Evolutionary conservation across 2,888 invertebrate genomes (phyloP), one percentile per base, ranked within the genome.

Genomic region (Belgica antarctica): DNA sequence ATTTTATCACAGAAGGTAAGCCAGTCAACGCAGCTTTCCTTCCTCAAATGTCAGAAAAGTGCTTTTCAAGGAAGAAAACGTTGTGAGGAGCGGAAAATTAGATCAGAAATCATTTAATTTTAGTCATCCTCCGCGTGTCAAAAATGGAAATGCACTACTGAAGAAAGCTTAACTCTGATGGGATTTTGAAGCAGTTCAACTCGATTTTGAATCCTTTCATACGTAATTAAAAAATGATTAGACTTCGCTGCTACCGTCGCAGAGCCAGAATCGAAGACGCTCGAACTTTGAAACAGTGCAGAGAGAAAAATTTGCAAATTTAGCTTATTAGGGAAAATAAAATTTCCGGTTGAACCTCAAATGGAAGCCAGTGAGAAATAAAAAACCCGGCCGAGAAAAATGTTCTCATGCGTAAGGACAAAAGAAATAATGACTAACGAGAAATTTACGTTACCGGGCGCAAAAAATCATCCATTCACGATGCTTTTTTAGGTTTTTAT

Each of bases 1-100:
- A 70, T 31, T 70, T 70, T 70, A 61, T 70, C 47, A 61, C 70
- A 61, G 70, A 70, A 70, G 70, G 70, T 70, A 34, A 61, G 70
- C n/a, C 34, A 31, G 12, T 8, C 12, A 47, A 47, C 47, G 8
- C 47, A 47, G 15, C 8, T 47, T 17, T 31, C 34, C 5, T 31
- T 31, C 34, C 34, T 31, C 12, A n/a, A n/a, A n/a, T n/a, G n/a
- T n/a, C n/a, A n/a, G n/a, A n/a, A n/a, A n/a, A n/a, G n/a, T 31
- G 34, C 34, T 31, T 8, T 31, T 31, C 34, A 8, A 31, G 15
- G 15, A 7, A 2, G 52, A 52, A 17, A 52, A 22, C 52, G 19
- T 52, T 52, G n/a, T 41, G 41, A 41, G 41, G n/a, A 41, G 34
- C 52, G 22, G 22, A 22, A 52, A 22, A 3, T 52, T 3, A 22